Evolutionary conservation across 2,113 vertebrate species (phyloP), one percentile per base, ranked within the genome.

Genomic region (Romanogobio albipinnatus): DNA sequence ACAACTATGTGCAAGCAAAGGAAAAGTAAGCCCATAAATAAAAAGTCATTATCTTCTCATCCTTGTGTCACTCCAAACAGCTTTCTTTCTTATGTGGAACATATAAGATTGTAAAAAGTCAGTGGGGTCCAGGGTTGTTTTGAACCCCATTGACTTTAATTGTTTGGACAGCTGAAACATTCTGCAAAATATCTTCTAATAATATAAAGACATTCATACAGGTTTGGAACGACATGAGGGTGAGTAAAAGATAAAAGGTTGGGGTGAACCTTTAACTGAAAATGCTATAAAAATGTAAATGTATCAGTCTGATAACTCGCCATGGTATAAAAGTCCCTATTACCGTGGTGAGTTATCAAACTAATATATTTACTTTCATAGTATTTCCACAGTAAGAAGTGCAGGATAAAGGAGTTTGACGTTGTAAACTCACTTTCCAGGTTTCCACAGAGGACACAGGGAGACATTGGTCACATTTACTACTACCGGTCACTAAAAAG

Each of bases 401-500:
- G 29, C 11, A 19, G 53, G 22, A 78, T 78, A 5, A 26, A 49
- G 29, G 51, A 36, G 76, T 61, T 64, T 80, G 43, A 80, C 15
- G 47, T 24, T 26, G 76, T 24, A 49, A 74, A 39, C 53, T 43
- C 17, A 15, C 9, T 36, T 29, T 33, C 15, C 68, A 53, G 43
- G 71, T 2, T 45, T 26, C 2, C 22, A 74, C 43, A 47, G 47
- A 76, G 74, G 26, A 26, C 7, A 33, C 3, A 29, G 64, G 58
- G 33, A 45, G 58, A 29, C n/a, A 45, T 1, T 45, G 39, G 14
- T 64, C n/a, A n/a, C 58, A 79, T 26, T 24, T 62, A 61, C 33
- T 43, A 33, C 6, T 29, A 29, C 77, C 8, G 29, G 39, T 80
- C 77, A 49, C 58, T 80, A 33, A 47, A 80, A 80, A 26, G 64